Evolutionary conservation across 2,113 vertebrate species (phyloP), one percentile per base, ranked within the genome.

Genomic region (Cynoglossus semilaevis): DNA sequence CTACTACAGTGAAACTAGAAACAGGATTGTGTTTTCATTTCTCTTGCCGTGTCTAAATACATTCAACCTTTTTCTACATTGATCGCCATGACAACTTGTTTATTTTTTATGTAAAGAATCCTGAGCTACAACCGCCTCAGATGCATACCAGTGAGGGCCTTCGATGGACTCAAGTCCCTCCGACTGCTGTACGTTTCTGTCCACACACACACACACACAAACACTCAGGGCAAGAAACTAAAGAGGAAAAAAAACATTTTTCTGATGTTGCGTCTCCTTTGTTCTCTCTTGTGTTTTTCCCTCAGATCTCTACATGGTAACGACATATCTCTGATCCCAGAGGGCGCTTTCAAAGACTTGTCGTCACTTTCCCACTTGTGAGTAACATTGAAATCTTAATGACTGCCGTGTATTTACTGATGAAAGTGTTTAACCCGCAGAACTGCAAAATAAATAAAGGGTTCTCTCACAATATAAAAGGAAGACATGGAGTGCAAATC

Each of bases 251-350:
- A 0, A 47, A 40, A 14, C 59, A 34, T 37, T 55, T 22, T 48
- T 18, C 56, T 5, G 7, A 17, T 29, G 16, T 71, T 46, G 22
- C 22, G 22, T 40, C 34, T 37, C 16, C 50, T 35, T 59, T 44
- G 61, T 18, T 12, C 44, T 16, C 10, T 60, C 54, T 40, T 38
- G 22, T 62, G 9, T 1, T 9, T 35, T 42, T 77, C 46, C 63
- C 53, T 69, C 51, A 99, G 97, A 54, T 99, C 97, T 79, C 92
- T 99, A 66, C 97, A 99, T 76, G 97, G 97, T 61, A 99, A 99
- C 67, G 97, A 99, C 70, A 94, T 99, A 77, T 96, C 97, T 41
- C 85, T 92, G 62, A 94, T 99, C 80, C 97, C 97, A 58, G 94
- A 97, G 87, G 97, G 97, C 78, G 93, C 93, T 53, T 99, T 99